Conservation (phyloP, 2,888 invertebrate genomes). For the Cosmorhoe ocellata region DNA sequence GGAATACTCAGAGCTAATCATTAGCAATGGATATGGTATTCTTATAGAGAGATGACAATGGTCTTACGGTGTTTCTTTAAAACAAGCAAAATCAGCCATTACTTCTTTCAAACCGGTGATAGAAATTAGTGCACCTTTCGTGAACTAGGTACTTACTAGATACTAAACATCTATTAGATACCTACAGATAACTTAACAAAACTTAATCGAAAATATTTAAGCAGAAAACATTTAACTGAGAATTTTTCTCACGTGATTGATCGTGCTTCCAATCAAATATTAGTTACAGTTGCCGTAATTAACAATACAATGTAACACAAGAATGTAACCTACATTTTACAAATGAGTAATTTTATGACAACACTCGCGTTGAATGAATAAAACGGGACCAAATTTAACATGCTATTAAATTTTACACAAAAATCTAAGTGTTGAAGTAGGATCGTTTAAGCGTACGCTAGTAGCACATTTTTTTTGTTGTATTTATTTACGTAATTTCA, state of each 20-base stretch:
- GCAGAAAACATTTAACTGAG: slow-evolving; percentile 4
- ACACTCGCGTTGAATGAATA: slow-evolving; percentile 3
- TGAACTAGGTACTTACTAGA: too few species aligned
- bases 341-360: slow-evolving; percentile 33
- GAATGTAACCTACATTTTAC: slow-evolving; percentile 35
- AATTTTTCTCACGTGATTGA: slow-evolving; percentile 12
- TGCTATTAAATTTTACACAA: slow-evolving; percentile 14
- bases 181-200: too few species aligned
- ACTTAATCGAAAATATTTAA: neutral
- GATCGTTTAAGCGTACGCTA: slow-evolving; percentile 6
- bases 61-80: too few species aligned
- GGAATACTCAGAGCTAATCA: slow-evolving; percentile 15
- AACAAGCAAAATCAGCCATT: too few species aligned
- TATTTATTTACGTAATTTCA: neutral
- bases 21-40: slow-evolving; percentile 28
- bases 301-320: slow-evolving; percentile 21
- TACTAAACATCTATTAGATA: too few species aligned
- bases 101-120: too few species aligned
- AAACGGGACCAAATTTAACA: slow-evolving; percentile 21
- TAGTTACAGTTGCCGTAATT: slow-evolving; percentile 3
- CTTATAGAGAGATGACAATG: too few species aligned
- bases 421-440: slow-evolving; percentile 15
- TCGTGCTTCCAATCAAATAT: slow-evolving; percentile 9
- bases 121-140: too few species aligned
- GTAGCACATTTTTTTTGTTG: neutral